A percentile compares a stretch with the other conserved stretches of the same genome.
Evolutionary conservation across 2,888 invertebrate species (phyloP).

Genomic region (Drosophila meridionalis): DNA sequence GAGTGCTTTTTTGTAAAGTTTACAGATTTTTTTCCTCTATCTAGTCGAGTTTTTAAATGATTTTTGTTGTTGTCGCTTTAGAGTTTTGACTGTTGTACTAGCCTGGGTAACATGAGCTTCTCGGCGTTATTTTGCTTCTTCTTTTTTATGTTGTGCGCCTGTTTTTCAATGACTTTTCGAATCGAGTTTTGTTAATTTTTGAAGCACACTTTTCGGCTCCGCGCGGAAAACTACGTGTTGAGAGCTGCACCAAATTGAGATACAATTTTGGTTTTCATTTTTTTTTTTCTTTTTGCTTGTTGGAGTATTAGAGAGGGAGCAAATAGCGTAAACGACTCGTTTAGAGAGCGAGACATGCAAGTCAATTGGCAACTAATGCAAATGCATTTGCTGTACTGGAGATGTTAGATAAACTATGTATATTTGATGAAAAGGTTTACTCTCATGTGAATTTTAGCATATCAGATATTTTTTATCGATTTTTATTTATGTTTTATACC

Average conservation of each 20-base stretch:
- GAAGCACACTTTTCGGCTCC: conserved; percentile 35
- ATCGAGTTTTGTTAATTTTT: conserved; percentile 68
- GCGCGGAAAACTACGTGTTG: conserved; percentile 24
- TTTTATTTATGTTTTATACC: neutral
- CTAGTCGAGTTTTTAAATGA: conserved; percentile 17
- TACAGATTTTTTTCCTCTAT: conserved; percentile 49
- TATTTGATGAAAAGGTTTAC: neutral
- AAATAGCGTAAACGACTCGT: neutral
- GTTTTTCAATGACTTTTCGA: conserved; percentile 59
- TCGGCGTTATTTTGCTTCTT: neutral
- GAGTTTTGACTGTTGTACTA: conserved; percentile 22
- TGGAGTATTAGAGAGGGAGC: neutral
- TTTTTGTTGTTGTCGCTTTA: conserved; percentile 27
- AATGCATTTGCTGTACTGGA: neutral
- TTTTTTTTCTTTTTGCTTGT: neutral
- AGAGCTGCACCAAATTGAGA: conserved; percentile 26
- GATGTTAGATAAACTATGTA: neutral
- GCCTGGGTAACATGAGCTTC: conserved; percentile 19
- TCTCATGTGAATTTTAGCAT: neutral
- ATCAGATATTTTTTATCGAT: neutral
- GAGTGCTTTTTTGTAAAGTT: conserved; percentile 74
- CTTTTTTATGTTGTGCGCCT: conserved; percentile 20
- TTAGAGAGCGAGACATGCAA: neutral
- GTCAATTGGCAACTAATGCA: neutral
- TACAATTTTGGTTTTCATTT: neutral